A percentile compares a stretch with the other conserved stretches of the same genome.
Evolutionary conservation across 2,888 invertebrate genomes (phyloP).

Genomic region (Phaonia tiefii): DNA sequence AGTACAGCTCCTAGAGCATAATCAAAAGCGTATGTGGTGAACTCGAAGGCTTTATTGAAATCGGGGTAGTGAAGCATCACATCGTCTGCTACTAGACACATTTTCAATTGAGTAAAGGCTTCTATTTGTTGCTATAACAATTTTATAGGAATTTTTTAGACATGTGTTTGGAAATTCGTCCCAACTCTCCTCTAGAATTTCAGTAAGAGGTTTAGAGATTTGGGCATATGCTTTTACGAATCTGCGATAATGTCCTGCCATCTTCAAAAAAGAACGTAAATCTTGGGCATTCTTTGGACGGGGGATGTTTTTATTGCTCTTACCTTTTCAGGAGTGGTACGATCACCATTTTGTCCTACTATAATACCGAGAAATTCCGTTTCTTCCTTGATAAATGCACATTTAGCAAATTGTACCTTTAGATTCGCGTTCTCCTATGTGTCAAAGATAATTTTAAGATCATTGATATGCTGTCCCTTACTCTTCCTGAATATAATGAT

Average conservation of each 20-base stretch:
- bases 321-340: conserved; percentile 57
- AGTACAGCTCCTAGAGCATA: no score
- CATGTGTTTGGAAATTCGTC: conserved; percentile 41
- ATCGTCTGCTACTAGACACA: no score
- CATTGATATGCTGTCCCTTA: no score
- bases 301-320: conserved; percentile 54
- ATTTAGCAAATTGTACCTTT: conserved; percentile 40
- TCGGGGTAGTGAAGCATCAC: no score
- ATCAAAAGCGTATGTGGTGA: no score
- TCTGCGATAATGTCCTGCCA: no score
- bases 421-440: conserved; percentile 25
- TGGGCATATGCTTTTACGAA: no score
- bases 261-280: no score
- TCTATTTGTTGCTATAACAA: no score
- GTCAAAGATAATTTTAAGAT: conserved; percentile 12
- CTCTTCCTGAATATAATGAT: conserved; percentile 41
- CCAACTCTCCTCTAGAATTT: conserved; percentile 60
- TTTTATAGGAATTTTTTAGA: conserved; percentile 42
- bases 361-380: no score
- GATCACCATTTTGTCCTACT: conserved; percentile 57
- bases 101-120: no score
- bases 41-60: no score
- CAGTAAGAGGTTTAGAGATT: conserved; percentile 61
- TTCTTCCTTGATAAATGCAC: conserved; percentile 54
- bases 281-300: conserved; percentile 54